A percentile compares a stretch with the other conserved stretches of the same genome.
phyloP scores from a whole-genome alignment of 2,113 vertebrate genomes.

The Xenopus borealis region DNA sequence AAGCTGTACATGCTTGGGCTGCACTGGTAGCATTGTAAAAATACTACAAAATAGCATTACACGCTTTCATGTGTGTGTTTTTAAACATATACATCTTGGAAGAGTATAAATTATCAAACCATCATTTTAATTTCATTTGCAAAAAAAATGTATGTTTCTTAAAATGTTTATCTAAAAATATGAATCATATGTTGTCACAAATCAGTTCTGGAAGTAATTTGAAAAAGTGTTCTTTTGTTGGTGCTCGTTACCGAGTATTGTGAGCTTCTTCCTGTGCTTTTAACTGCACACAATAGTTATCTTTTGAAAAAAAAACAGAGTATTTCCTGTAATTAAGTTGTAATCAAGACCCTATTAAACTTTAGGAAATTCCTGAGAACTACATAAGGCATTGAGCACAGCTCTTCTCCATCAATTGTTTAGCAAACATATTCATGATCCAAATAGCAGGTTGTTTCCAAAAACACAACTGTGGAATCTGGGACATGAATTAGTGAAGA shows the following conservation, averaged over 20 bases:
- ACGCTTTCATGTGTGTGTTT: too few species aligned
- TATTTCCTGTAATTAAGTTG: slow-evolving; percentile 28
- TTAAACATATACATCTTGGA: too few species aligned
- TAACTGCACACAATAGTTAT: slow-evolving; percentile 43
- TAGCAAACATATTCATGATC: background rate
- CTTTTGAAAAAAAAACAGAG: slow-evolving; percentile 11
- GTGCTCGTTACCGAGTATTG: slow-evolving; percentile 41
- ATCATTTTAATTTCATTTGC: too few species aligned
- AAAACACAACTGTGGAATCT: background rate
- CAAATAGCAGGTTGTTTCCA: background rate
- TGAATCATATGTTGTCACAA: slow-evolving; percentile 10
- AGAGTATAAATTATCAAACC: too few species aligned
- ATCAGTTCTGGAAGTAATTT: background rate
- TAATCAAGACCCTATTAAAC: slow-evolving; percentile 31
- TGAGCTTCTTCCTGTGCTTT: slow-evolving; percentile 39
- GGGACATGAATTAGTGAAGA: too few species aligned
- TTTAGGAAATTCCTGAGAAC: slow-evolving; percentile 27
- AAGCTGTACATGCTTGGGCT: too few species aligned
- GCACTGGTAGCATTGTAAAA: too few species aligned
- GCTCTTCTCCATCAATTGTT: background rate
- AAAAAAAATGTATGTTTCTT: too few species aligned
- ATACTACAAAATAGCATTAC: too few species aligned
- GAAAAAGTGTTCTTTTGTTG: slow-evolving; percentile 13
- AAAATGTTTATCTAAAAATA: too few species aligned
- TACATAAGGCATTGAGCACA: background rate